These are phyloP conservation scores for Cinclus cinclus DNA, from an alignment of 2,113 vertebrate genomes.

Conservation along the genomic window DNA sequence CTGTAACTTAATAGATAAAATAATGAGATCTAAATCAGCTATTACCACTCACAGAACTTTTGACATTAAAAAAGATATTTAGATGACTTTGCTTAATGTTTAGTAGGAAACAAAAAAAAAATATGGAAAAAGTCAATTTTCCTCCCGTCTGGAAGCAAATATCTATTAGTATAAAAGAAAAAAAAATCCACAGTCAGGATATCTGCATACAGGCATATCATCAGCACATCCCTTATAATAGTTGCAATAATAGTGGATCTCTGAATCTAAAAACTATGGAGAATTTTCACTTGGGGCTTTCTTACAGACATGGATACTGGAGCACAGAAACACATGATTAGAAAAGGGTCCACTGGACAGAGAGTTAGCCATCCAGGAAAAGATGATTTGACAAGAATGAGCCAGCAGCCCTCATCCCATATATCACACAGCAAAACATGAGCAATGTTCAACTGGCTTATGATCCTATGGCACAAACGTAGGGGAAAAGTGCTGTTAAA, in stretches of 20 bases:
- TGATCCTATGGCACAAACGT: neutral
- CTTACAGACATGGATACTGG: neutral
- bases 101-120: neutral
- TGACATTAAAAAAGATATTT: neutral
- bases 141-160: fast-evolving
- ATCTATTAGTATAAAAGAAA: neutral
- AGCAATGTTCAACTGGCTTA: neutral
- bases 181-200: neutral
- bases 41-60: neutral
- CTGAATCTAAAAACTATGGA: neutral
- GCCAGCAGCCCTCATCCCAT: neutral
- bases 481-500: neutral
- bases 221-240: neutral
- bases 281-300: neutral
- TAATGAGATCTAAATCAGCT: neutral
- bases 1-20: neutral
- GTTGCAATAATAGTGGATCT: neutral
- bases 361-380: neutral
- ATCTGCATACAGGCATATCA: neutral
- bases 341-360: neutral
- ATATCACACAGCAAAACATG: too few relatives aligned
- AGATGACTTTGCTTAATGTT: neutral
- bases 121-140: neutral
- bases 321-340: neutral
- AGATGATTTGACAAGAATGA: neutral